A percentile compares a stretch with the other conserved stretches of the same genome.
Conservation (phyloP, 2,113 vertebrate genomes). For the Cricetomys ansorgei region DNA sequence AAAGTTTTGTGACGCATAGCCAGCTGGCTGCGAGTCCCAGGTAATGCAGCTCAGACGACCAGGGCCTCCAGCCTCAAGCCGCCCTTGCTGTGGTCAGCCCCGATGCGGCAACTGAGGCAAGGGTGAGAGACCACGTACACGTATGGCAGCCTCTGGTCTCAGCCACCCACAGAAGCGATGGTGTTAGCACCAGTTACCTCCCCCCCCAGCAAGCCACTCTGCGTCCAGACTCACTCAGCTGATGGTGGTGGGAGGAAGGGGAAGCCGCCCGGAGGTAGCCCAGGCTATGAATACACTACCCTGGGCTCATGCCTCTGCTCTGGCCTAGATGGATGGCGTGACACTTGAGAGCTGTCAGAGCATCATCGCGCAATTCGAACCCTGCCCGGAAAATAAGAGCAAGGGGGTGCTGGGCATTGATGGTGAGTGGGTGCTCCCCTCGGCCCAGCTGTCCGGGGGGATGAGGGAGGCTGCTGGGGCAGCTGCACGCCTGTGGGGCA, state of each 20-base stretch:
- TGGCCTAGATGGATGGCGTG: constrained; percentile 92
- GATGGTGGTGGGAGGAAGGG: fast-evolving
- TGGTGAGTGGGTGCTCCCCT: constrained; percentile 86
- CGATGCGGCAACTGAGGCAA: fast-evolving
- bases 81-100: fast-evolving
- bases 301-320: constrained; percentile 18
- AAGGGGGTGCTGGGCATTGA: constrained; percentile 95
- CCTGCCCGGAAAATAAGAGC: constrained; percentile 94
- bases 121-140: too few species aligned
- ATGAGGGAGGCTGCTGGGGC: fast-evolving
- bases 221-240: too few species aligned
- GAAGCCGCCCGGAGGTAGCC: neutral
- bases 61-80: too few species aligned
- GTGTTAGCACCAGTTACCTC: too few species aligned
- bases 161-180: too few species aligned
- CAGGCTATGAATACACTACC: neutral
- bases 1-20: neutral
- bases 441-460: fast-evolving
- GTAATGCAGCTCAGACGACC: neutral
- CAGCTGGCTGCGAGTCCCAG: neutral
- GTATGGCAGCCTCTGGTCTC: too few species aligned
- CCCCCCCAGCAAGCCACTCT: too few species aligned
- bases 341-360: constrained; percentile 93
- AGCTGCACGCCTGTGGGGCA: neutral
- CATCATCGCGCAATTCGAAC: constrained; percentile 96